phyloP scores from a whole-genome alignment of 2,113 vertebrate genomes.

The Conger conger region DNA sequence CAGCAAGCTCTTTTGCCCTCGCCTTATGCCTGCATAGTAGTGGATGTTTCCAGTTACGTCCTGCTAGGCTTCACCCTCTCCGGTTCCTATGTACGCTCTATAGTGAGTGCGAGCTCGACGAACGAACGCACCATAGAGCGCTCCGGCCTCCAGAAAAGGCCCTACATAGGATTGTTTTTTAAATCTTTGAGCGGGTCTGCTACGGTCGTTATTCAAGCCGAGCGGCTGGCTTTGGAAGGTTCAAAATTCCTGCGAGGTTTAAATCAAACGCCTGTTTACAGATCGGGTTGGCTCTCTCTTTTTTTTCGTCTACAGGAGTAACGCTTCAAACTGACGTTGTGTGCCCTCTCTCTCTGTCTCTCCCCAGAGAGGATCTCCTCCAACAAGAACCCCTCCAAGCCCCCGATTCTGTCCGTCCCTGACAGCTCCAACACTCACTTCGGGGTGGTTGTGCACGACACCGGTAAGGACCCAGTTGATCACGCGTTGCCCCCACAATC shows the following conservation, averaged over 20 bases:
- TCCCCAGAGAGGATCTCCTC: slow-evolving; percentile 79
- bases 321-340: background rate
- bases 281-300: background rate
- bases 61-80: too few relatives aligned
- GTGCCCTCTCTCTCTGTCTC: background rate
- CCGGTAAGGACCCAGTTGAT: slow-evolving; percentile 71
- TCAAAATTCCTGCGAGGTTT: background rate
- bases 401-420: slow-evolving; percentile 63
- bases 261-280: slow-evolving; percentile 1
- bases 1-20: too few relatives aligned
- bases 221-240: background rate
- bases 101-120: too few relatives aligned
- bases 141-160: background rate
- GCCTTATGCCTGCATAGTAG: too few relatives aligned
- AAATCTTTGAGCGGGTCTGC: background rate
- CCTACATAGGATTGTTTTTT: background rate
- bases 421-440: slow-evolving; percentile 77
- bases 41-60: too few relatives aligned
- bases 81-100: too few relatives aligned
- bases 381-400: slow-evolving; percentile 78
- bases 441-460: slow-evolving; percentile 85
- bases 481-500: background rate
- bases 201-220: background rate
- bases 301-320: background rate
- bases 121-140: too few relatives aligned